phyloP scores from a whole-genome alignment of 2,888 invertebrate genomes.

The Trichogramma dendrolimi region DNA sequence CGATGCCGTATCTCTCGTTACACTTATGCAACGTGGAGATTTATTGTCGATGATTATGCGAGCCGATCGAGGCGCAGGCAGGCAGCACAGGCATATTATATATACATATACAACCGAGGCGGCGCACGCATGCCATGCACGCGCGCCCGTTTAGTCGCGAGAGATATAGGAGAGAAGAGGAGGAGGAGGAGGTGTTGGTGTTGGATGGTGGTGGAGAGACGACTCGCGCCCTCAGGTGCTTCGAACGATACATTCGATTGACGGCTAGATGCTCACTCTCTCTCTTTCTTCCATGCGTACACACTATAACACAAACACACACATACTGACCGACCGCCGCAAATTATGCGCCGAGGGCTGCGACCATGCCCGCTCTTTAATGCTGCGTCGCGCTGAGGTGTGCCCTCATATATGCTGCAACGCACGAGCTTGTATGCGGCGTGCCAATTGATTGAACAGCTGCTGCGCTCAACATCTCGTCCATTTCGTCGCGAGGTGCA shows the following conservation, averaged over 20 bases:
- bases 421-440: no score
- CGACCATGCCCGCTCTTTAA: not conserved
- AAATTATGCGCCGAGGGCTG: conserved; percentile 25
- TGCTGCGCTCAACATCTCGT: no score
- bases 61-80: conserved; percentile 17
- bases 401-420: no score
- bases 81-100: not conserved
- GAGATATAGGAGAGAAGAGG: conserved; percentile 31
- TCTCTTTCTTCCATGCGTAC: conserved; percentile 23
- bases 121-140: not conserved
- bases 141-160: conserved; percentile 11
- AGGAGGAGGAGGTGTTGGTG: conserved; percentile 34
- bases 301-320: no score
- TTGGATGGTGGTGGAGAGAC: conserved; percentile 39
- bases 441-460: no score
- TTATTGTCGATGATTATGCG: conserved; percentile 46
- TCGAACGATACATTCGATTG: conserved; percentile 13
- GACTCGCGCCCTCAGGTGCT: conserved; percentile 14
- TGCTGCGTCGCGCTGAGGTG: no score
- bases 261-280: conserved; percentile 13
- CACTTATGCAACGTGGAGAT: conserved; percentile 52
- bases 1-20: conserved; percentile 52
- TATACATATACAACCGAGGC: not conserved
- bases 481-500: no score
- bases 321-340: conserved; percentile 14